Percentiles rank a stretch among this genome's conserved stretches.
phyloP scores from a whole-genome alignment of 2,888 invertebrate species.

The Lasioglossum leucozonium region DNA sequence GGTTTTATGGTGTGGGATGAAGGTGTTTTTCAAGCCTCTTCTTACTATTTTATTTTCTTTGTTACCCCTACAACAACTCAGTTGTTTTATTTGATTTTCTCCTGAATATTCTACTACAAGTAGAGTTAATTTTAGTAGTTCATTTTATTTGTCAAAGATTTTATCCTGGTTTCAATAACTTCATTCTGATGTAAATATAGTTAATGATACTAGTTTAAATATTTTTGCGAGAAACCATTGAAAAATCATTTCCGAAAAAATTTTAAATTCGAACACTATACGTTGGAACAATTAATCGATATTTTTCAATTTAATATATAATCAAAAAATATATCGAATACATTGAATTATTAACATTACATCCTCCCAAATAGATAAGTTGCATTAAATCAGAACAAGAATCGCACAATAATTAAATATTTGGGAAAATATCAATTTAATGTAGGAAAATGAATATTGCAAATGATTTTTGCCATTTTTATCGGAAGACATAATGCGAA shows the following conservation, averaged over 20 bases:
- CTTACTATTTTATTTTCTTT: background rate
- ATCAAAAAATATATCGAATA: background rate
- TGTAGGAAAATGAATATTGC: background rate
- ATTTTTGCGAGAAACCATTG: background rate
- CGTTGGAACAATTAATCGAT: background rate
- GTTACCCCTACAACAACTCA: background rate
- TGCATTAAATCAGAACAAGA: background rate
- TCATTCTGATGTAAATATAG: background rate
- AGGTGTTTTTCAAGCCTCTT: background rate
- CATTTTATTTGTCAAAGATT: background rate
- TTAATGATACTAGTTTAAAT: background rate
- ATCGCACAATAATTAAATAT: background rate
- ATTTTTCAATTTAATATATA: background rate
- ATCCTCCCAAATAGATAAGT: background rate
- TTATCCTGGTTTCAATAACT: background rate
- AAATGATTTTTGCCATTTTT: background rate
- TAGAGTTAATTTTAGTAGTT: background rate
- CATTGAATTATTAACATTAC: background rate
- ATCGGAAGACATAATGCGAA: background rate
- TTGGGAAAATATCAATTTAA: background rate
- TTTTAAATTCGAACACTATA: background rate
- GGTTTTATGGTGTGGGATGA: constrained; percentile 33
- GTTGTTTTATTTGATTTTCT: background rate
- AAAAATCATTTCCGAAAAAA: background rate
- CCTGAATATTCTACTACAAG: background rate